phyloP scores from a whole-genome alignment of 2,888 invertebrate genomes.

The Drosophila flavopinicola region DNA sequence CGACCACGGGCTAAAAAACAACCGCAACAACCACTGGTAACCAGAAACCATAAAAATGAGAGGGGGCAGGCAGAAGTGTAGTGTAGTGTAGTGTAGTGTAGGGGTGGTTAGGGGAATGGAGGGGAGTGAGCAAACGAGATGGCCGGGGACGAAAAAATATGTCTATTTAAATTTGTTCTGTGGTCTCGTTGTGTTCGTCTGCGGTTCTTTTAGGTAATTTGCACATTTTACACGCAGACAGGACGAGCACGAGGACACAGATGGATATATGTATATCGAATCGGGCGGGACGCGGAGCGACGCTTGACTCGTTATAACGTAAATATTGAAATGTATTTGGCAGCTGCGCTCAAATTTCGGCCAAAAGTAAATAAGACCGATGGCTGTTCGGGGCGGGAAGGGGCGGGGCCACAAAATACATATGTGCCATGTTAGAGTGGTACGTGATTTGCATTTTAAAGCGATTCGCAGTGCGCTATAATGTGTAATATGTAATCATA shows the following conservation, averaged over 20 bases:
- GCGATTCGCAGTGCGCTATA: constrained; percentile 42
- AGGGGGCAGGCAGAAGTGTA: too few relatives aligned
- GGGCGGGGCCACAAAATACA: constrained; percentile 26
- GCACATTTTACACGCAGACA: constrained; percentile 80
- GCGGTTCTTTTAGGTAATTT: constrained; percentile 81
- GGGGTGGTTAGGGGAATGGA: too few relatives aligned
- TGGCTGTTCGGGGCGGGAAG: constrained; percentile 41
- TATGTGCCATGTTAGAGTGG: constrained; percentile 54
- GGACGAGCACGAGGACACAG: constrained; percentile 27
- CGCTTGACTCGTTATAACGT: constrained; percentile 60
- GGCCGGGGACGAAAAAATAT: constrained; percentile 72
- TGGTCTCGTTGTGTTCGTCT: constrained; percentile 81
- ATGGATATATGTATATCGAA: constrained; percentile 47
- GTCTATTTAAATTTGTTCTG: constrained; percentile 80
- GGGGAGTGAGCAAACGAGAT: constrained; percentile 8
- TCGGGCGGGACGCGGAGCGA: constrained; percentile 7
- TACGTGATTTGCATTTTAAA: constrained; percentile 78
- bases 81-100: too few relatives aligned
- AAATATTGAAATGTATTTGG: constrained; percentile 80
- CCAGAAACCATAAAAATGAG: constrained; percentile 63
- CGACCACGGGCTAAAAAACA: constrained; percentile 47
- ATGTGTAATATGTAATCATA: constrained; percentile 76
- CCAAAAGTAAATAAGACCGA: constrained; percentile 72
- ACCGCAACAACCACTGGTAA: constrained; percentile 60
- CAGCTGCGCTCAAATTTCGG: constrained; percentile 75